Conservation (phyloP, 2,797 vertebrate genomes). For the Benthosema pterotum region DNA sequence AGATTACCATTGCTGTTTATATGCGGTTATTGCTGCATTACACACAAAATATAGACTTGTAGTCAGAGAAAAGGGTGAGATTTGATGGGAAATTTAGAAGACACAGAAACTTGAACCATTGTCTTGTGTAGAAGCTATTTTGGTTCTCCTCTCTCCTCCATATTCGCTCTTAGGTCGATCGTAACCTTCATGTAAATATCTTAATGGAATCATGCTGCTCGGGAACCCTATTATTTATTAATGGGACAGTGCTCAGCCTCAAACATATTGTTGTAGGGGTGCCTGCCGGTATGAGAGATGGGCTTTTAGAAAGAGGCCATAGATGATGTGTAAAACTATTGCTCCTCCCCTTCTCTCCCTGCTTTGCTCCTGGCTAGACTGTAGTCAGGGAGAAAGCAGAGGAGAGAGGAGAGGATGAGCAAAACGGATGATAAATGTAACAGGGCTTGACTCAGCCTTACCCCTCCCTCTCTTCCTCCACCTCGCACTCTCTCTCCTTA, state of each 20-base stretch:
- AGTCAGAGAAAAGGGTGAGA: neutral
- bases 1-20: neutral
- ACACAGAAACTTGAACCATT: neutral
- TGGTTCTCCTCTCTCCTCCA: too few species aligned
- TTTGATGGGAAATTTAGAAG: neutral
- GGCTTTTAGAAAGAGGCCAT: neutral
- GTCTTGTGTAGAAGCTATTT: too few species aligned
- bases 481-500: constrained; percentile 51
- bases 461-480: constrained; percentile 65
- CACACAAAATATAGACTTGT: neutral
- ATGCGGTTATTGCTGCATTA: neutral
- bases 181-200: too few species aligned
- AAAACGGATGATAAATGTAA: constrained; percentile 35
- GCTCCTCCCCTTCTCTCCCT: constrained; percentile 48
- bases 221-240: too few species aligned
- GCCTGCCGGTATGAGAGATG: neutral
- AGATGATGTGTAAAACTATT: too few species aligned
- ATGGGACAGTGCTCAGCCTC: too few species aligned
- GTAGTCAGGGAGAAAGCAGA: constrained; percentile 17
- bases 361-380: constrained; percentile 46
- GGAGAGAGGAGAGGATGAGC: constrained; percentile 16
- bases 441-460: constrained; percentile 46
- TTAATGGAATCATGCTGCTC: too few species aligned
- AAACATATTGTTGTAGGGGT: too few species aligned
- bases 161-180: too few species aligned